Evolutionary conservation across 1,140 invertebrate species (phyloP).

Genomic region (Diabrotica virgifera): DNA sequence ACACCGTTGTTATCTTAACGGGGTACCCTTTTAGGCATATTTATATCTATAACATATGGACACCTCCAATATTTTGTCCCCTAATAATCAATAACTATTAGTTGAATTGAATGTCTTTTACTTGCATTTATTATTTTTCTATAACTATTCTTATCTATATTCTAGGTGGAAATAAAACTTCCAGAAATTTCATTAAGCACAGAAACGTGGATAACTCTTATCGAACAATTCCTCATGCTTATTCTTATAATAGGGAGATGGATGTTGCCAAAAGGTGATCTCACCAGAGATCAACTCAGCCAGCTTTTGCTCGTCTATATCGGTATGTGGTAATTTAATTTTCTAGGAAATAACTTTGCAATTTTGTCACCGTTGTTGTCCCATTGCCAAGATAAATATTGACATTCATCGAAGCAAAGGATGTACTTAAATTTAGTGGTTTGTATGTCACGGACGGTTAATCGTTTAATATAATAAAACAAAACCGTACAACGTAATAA

Average conservation of each 20-base stretch:
- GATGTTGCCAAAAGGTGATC: constrained; percentile 85
- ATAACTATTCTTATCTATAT: constrained; percentile 10
- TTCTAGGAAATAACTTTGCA: neutral
- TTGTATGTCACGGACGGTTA: no score
- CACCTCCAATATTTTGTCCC: no score
- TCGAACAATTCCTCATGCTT: constrained; percentile 87
- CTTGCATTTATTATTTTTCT: no score
- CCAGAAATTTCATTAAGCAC: constrained; percentile 65
- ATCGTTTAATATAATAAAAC: no score
- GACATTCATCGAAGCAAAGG: neutral
- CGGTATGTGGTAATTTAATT: constrained; percentile 49
- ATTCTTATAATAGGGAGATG: constrained; percentile 84
- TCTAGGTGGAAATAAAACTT: constrained; percentile 55
- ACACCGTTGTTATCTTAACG: no score
- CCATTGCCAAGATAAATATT: neutral
- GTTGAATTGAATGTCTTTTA: no score
- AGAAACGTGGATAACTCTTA: constrained; percentile 79
- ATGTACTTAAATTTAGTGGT: neutral
- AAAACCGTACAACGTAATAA: no score
- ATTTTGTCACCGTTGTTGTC: neutral
- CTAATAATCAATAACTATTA: no score
- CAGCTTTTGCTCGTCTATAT: constrained; percentile 86
- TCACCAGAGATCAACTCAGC: constrained; percentile 86
- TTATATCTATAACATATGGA: no score
- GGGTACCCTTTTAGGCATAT: no score